phyloP scores from a whole-genome alignment of 2,113 vertebrate species.

The Hyperopisus bebe region DNA sequence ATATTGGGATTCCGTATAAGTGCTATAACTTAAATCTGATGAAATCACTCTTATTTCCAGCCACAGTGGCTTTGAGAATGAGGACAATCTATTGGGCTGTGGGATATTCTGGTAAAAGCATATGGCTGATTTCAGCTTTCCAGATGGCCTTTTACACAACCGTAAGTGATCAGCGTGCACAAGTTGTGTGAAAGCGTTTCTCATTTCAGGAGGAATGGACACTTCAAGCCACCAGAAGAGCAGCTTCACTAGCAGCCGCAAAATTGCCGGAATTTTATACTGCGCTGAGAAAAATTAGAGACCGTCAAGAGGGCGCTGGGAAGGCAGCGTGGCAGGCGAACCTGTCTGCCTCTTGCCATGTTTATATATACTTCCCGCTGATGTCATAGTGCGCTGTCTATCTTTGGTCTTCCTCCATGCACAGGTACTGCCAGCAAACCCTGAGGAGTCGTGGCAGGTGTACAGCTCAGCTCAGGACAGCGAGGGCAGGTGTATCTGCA shows the following conservation, averaged over 20 bases:
- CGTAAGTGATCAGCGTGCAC: background rate
- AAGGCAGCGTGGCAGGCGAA: background rate
- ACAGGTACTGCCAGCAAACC: slow-evolving; percentile 86
- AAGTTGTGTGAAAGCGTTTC: background rate
- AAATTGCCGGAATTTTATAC: background rate
- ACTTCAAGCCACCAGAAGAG: background rate
- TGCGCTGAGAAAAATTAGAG: too few species aligned
- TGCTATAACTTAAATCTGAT: background rate
- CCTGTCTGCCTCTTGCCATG: background rate
- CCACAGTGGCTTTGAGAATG: slow-evolving; percentile 6
- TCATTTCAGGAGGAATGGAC: slow-evolving; percentile 7
- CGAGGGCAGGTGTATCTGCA: slow-evolving; percentile 93
- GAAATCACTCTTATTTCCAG: background rate
- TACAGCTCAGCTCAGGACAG: slow-evolving; percentile 95
- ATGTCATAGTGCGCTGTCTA: background rate
- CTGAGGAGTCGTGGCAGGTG: slow-evolving; percentile 93
- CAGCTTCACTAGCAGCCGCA: background rate
- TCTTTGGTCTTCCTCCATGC: background rate
- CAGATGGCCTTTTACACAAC: slow-evolving; percentile 31
- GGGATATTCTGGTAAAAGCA: slow-evolving; percentile 21
- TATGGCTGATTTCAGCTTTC: slow-evolving; percentile 20
- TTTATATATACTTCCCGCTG: background rate
- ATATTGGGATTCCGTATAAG: background rate
- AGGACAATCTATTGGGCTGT: slow-evolving; percentile 24
- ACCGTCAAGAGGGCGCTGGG: background rate